Evolutionary conservation across 1,140 invertebrate species (phyloP).

Genomic region (Temnothorax longispinosus): DNA sequence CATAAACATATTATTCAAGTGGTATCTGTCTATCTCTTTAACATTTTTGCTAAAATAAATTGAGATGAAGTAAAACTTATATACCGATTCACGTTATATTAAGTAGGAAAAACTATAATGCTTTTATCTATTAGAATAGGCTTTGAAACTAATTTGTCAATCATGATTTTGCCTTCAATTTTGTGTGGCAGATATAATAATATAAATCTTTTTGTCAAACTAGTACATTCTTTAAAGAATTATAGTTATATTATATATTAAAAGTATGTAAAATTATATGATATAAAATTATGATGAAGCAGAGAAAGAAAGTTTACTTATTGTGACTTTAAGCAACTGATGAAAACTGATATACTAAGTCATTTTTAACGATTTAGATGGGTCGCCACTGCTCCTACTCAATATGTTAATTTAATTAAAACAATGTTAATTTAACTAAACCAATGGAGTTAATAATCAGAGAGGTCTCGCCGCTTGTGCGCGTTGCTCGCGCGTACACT

Average conservation of each 20-base stretch:
- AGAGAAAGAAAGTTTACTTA: neutral
- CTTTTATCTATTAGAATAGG: neutral
- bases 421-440: too few relatives aligned
- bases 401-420: too few relatives aligned
- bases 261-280: neutral
- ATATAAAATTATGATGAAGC: neutral
- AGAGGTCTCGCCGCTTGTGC: too few relatives aligned
- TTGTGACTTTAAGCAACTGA: too few relatives aligned
- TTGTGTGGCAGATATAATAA: slow-evolving; percentile 86
- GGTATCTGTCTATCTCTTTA: neutral
- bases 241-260: neutral
- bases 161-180: slow-evolving; percentile 90
- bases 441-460: too few relatives aligned
- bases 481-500: too few relatives aligned
- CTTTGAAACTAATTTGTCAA: neutral
- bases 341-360: too few relatives aligned
- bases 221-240: too few relatives aligned
- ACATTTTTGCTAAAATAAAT: neutral
- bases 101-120: neutral
- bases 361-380: too few relatives aligned
- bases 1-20: neutral
- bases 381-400: too few relatives aligned
- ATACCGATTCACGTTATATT: neutral
- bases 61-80: neutral
- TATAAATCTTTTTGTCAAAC: neutral